A percentile compares a stretch with the other conserved stretches of the same genome.
Evolutionary conservation across 2,888 invertebrate genomes (phyloP).

Genomic region (Dryocosmus kuriphilus): DNA sequence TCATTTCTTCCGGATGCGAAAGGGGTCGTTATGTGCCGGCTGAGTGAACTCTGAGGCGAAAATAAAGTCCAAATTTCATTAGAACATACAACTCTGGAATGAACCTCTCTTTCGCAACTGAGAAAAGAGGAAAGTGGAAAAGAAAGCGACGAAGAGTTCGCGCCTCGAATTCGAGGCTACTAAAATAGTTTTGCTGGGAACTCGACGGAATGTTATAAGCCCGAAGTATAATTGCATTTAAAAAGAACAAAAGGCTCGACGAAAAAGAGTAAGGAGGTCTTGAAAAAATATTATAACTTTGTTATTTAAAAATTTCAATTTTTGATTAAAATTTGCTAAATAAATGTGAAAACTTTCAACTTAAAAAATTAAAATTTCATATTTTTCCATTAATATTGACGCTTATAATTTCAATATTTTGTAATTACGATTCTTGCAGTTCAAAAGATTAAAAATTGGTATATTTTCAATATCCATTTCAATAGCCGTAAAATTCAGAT

Average conservation of each 20-base stretch:
- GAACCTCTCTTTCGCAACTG: slow-evolving; percentile 26
- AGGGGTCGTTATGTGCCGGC: slow-evolving; percentile 35
- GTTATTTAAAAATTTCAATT: too few species aligned
- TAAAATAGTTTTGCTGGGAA: slow-evolving; percentile 50
- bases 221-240: slow-evolving; percentile 60
- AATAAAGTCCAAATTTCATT: slow-evolving; percentile 41
- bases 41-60: slow-evolving; percentile 29
- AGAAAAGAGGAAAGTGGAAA: slow-evolving; percentile 42
- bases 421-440: too few species aligned
- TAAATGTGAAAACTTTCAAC: too few species aligned
- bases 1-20: slow-evolving; percentile 37
- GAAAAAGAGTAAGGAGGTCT: neutral
- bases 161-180: slow-evolving; percentile 53
- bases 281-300: too few species aligned
- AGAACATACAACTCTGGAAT: slow-evolving; percentile 43
- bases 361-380: too few species aligned
- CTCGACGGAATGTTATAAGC: slow-evolving; percentile 56
- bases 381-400: too few species aligned
- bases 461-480: too few species aligned
- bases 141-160: slow-evolving; percentile 46
- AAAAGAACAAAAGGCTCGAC: slow-evolving; percentile 48
- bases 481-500: too few species aligned
- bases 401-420: too few species aligned
- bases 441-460: too few species aligned
- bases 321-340: too few species aligned